Conservation (phyloP, 2,797 vertebrate species). For the Characodon lateralis region DNA sequence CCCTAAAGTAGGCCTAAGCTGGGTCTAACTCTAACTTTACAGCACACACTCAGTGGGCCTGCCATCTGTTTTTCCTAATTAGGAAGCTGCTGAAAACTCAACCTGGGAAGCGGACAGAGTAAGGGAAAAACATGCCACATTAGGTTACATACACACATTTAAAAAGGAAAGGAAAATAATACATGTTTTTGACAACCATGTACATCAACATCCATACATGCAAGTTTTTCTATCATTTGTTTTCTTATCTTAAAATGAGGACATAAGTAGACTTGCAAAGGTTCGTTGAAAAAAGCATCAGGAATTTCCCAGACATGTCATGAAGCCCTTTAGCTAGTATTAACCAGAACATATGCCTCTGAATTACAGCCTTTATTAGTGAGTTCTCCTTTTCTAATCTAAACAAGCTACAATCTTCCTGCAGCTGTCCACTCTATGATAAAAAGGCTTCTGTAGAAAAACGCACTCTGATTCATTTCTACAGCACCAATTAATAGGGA, state of each 20-base stretch:
- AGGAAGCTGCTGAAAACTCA: slow-evolving; percentile 3
- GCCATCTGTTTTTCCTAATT: background rate
- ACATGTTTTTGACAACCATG: background rate
- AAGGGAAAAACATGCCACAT: slow-evolving; percentile 12
- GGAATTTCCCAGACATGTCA: too few species aligned
- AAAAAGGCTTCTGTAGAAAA: too few species aligned
- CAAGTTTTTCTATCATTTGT: background rate
- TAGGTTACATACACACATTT: slow-evolving; percentile 19
- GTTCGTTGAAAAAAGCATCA: background rate
- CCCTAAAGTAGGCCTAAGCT: slow-evolving; percentile 62
- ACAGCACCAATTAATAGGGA: too few species aligned
- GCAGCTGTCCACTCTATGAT: too few species aligned
- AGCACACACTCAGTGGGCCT: slow-evolving; percentile 13
- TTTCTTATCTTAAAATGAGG: background rate
- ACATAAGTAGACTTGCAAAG: background rate
- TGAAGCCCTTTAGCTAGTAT: too few species aligned
- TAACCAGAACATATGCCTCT: too few species aligned
- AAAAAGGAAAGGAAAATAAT: background rate
- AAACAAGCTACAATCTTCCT: too few species aligned
- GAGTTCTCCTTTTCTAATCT: too few species aligned
- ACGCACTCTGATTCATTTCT: too few species aligned
- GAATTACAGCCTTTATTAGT: too few species aligned
- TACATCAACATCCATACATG: slow-evolving; percentile 18
- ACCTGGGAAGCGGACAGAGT: slow-evolving; percentile 31
- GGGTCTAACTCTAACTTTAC: slow-evolving; percentile 49